These are phyloP conservation scores for Phasianus colchicus DNA, from an alignment of 2,113 vertebrate species.

Conservation along the genomic window DNA sequence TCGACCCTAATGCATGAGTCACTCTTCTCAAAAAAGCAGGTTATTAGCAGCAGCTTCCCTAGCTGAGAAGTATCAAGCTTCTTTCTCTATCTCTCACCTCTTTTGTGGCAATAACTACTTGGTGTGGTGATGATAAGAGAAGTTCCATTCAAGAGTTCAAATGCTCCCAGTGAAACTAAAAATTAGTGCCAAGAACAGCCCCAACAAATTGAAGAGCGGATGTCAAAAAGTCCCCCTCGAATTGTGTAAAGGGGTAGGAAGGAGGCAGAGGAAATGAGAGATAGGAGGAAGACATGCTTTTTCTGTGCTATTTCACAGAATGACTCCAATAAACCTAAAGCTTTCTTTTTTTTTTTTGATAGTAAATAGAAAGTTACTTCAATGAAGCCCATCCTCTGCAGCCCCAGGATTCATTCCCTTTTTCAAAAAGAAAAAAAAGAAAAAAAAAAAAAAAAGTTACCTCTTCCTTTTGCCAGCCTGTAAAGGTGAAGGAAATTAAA, in stretches of 20 bases:
- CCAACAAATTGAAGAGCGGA: background rate
- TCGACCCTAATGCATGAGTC: background rate
- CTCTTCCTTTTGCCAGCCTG: background rate
- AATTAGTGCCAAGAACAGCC: conserved; percentile 1
- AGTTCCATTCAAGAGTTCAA: conserved; percentile 10
- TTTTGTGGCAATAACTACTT: conserved; percentile 54
- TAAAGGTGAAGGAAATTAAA: conserved; percentile 54
- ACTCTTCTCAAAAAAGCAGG: conserved; percentile 8
- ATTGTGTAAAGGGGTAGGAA: conserved; percentile 20
- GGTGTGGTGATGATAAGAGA: conserved; percentile 57
- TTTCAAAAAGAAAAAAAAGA: background rate
- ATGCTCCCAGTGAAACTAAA: conserved; percentile 41
- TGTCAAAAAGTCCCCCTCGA: conserved; percentile 22
- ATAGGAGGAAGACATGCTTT: conserved; percentile 9
- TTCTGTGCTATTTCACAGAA: conserved; percentile 23
- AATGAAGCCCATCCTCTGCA: conserved; percentile 22
- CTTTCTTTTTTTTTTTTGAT: background rate
- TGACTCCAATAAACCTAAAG: conserved; percentile 39
- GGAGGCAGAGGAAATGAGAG: conserved; percentile 47
- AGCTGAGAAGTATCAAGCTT: background rate
- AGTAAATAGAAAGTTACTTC: conserved; percentile 33
- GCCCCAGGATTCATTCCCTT: background rate
- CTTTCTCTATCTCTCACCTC: background rate
- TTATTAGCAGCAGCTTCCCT: conserved; percentile 18
- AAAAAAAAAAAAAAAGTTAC: background rate